Evolutionary conservation across 2,797 vertebrate genomes (phyloP), one percentile per base, ranked within the genome.

Genomic region (Diglossa cyanea): DNA sequence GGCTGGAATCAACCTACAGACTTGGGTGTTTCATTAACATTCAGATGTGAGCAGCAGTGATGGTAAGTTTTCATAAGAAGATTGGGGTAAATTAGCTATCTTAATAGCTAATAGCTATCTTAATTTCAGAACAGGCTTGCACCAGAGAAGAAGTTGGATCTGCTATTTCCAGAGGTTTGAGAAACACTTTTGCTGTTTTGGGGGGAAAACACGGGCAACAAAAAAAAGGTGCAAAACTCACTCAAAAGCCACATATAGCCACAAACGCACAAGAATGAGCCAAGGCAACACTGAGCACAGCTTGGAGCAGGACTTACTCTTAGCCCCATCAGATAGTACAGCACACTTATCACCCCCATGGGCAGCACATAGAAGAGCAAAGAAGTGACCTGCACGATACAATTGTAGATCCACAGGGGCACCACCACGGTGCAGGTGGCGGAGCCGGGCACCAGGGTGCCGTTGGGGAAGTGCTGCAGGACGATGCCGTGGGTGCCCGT

Each of bases 331-430:
- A 98, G 96, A 86, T 82, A 98, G 93, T 98, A 98, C 31, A 98
- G 98, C 86, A 98, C 94, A 68, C 97, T 98, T 86, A 98, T 98
- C 88, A 98, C 82, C 40, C 84, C 95, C 98, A 98, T 97, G 44
- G 98, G 98, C 58, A 98, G 96, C 78, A 98, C 83, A 17, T 97
- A 98, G 96, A 98, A 98, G 86, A 98, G 97, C 58, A 98, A 62
- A 9, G 97, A 98, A 9, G 98, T 98, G 61, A 97, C 72, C 93
- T 98, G 98, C 44, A 98, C 97, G 16, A 98, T 97, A 3, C 96
- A 97, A 81, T 98, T 98, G 93, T 98, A 98, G 79, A 98, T 97
- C 98, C 98, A 98, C 92, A 98, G 72, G 50, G 98, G 98, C 85
- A 78, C 73, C 57, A 97, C 96, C 76, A 98, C 95, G 0, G 96